phyloP scores from a whole-genome alignment of 1,140 invertebrate genomes.

The Trichonephila inaurata region DNA sequence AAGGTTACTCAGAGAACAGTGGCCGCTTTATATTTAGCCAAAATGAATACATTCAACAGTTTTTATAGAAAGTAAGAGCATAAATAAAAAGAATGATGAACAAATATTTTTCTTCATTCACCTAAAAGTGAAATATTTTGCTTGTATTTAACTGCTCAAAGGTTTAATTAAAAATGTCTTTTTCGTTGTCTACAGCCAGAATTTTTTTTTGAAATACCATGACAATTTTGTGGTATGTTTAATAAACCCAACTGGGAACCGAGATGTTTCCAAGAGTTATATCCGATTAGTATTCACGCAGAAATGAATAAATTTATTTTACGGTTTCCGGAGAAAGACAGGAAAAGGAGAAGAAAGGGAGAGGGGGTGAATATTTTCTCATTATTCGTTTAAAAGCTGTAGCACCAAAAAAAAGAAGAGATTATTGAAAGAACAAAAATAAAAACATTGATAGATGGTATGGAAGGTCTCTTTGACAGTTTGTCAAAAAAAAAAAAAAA shows the following conservation, averaged over 20 bases:
- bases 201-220: neutral
- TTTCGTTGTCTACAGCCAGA: neutral
- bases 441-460: constrained; percentile 72
- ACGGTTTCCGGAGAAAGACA: constrained; percentile 36
- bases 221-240: neutral
- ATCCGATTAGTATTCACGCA: constrained; percentile 60
- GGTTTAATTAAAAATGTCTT: neutral
- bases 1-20: too few relatives aligned
- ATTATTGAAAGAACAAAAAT: constrained; percentile 69
- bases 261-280: neutral
- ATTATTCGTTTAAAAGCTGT: constrained; percentile 72
- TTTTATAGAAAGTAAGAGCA: too few relatives aligned
- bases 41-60: too few relatives aligned
- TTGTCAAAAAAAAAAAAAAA: constrained; percentile 60
- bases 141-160: too few relatives aligned
- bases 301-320: constrained; percentile 72
- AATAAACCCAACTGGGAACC: neutral
- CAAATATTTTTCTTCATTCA: too few relatives aligned
- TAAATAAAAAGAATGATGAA: too few relatives aligned
- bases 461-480: constrained; percentile 70
- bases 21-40: too few relatives aligned
- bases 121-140: too few relatives aligned
- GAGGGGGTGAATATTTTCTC: constrained; percentile 46
- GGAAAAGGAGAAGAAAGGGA: neutral
- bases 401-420: constrained; percentile 34